Conservation (phyloP, 2,113 vertebrate species). For the Pitta sordida region DNA sequence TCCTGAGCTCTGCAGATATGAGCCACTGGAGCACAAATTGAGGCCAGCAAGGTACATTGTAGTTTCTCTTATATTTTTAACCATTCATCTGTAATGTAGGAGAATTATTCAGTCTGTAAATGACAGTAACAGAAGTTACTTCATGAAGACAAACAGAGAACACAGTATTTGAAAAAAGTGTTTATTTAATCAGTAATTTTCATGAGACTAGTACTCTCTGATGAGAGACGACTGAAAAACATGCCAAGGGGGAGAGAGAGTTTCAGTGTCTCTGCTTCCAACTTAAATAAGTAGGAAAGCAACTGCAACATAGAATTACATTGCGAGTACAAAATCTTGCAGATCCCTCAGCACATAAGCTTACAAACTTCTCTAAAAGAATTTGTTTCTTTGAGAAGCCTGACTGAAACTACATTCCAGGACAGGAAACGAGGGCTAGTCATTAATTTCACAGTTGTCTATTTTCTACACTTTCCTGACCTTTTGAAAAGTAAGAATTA, state of each 20-base stretch:
- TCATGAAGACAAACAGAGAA: not conserved
- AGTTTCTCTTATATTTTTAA: not conserved
- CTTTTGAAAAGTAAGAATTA: not conserved
- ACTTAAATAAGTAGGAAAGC: not conserved
- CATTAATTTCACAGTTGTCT: not conserved
- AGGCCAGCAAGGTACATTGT: not conserved
- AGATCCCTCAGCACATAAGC: not conserved
- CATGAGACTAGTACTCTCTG: not conserved
- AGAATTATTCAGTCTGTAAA: not conserved
- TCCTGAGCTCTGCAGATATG: not conserved
- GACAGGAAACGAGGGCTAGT: not conserved
- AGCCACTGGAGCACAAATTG: not conserved
- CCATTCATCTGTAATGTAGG: not conserved
- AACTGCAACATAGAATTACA: not conserved
- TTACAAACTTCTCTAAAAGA: not conserved
- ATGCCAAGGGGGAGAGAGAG: not conserved
- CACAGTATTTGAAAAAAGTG: not conserved
- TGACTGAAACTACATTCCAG: not conserved
- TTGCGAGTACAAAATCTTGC: not conserved
- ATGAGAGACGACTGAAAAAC: not conserved
- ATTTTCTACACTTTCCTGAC: not conserved
- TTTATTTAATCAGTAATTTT: not conserved
- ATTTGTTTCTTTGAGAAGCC: not conserved
- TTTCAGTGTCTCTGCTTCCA: not conserved
- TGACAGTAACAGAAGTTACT: not conserved